Conservation (phyloP, 37 sponge, comb jelly and placozoan species). For the Amphimedon queenslandica region DNA sequence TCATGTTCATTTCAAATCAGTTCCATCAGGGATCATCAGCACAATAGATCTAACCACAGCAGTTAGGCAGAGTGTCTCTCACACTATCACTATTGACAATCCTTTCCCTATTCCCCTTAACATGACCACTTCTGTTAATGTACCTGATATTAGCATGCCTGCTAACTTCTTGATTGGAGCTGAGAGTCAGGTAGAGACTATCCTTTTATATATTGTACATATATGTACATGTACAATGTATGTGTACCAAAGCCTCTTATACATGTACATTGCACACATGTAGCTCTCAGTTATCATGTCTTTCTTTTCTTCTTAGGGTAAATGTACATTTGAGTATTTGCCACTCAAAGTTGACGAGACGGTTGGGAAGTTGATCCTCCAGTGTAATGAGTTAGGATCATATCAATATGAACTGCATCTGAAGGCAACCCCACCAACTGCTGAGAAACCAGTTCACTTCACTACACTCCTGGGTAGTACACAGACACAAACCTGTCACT, state of each 20-base stretch:
- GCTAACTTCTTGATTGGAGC: conserved; percentile 84
- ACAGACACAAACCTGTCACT: conserved; percentile 66
- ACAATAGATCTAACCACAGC: conserved; percentile 87
- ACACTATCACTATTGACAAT: conserved; percentile 77
- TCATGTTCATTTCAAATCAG: conserved; percentile 81
- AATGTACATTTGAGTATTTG: conserved; percentile 92
- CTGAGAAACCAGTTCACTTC: conserved; percentile 86
- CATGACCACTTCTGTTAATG: conserved; percentile 68
- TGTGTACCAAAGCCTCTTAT: too few species aligned
- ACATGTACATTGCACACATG: too few species aligned
- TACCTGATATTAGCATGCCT: conserved; percentile 86
- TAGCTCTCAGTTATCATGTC: too few species aligned
- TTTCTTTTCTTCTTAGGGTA: conserved; percentile 44
- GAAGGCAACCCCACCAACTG: conserved; percentile 66
- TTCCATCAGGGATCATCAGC: conserved; percentile 78
- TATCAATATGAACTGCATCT: conserved; percentile 94
- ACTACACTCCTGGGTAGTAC: conserved; percentile 73
- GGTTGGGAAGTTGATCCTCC: conserved; percentile 67
- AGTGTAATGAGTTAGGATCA: conserved; percentile 76
- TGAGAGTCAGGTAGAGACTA: conserved; percentile 62
- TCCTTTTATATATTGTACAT: too few species aligned
- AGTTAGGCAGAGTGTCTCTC: conserved; percentile 79
- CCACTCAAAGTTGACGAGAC: conserved; percentile 89
- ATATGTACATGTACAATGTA: too few species aligned
- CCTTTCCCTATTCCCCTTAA: conserved; percentile 84